phyloP scores from a whole-genome alignment of 2,113 vertebrate species.

The Conger conger region DNA sequence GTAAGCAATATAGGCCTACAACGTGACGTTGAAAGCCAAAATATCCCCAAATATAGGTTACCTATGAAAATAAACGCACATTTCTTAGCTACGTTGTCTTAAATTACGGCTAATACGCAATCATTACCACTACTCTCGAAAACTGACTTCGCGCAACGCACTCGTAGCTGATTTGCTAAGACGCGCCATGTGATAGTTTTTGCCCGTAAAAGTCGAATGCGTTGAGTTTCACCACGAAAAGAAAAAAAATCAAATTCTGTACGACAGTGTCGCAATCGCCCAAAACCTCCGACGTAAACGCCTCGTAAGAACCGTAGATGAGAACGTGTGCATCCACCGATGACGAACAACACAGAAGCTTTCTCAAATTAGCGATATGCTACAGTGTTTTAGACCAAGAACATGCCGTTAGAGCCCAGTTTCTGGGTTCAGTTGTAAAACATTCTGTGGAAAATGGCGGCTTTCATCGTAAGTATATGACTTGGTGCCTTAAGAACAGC shows the following conservation, averaged over 20 bases:
- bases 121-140: background rate
- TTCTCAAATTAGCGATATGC: conserved; percentile 20
- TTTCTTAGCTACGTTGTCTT: no score
- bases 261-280: background rate
- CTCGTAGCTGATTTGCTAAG: background rate
- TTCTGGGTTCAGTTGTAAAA: conserved; percentile 9
- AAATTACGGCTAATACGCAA: no score
- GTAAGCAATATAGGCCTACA: no score
- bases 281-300: background rate
- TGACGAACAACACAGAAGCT: conserved; percentile 51
- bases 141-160: background rate
- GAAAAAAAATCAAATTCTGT: background rate
- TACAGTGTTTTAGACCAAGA: conserved; percentile 22
- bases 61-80: no score
- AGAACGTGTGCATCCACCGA: conserved; percentile 32
- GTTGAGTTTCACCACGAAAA: no score
- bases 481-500: background rate
- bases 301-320: background rate
- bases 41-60: no score
- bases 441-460: conserved; percentile 35
- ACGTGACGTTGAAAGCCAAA: no score
- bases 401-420: conserved; percentile 14
- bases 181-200: background rate
- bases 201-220: background rate
- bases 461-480: conserved; percentile 50